These are phyloP conservation scores for Drosophila sulfurigaster DNA, from an alignment of 1,140 invertebrate genomes.

Conservation along the genomic window DNA sequence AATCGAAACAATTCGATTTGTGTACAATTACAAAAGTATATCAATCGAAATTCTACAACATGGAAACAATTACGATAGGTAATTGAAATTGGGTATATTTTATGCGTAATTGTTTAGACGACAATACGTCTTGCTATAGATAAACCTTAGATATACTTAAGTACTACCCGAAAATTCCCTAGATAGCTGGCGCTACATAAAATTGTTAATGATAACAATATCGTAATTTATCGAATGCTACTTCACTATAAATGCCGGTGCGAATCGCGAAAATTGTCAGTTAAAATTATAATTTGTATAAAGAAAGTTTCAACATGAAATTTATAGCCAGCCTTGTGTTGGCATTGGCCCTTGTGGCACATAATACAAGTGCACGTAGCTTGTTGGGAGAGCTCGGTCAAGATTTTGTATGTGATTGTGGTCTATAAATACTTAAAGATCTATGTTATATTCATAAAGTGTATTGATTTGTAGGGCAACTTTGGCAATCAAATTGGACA, in stretches of 20 bases:
- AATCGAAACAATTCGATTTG: no score
- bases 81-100: background rate
- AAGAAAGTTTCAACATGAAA: conserved; percentile 41
- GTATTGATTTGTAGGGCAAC: conserved; percentile 26
- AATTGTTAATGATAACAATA: conserved; percentile 25
- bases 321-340: conserved; percentile 33
- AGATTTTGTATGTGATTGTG: conserved; percentile 34
- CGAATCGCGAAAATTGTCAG: conserved; percentile 27
- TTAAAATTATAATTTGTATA: conserved; percentile 31
- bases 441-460: background rate
- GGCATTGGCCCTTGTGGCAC: conserved; percentile 34
- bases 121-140: conserved; percentile 49
- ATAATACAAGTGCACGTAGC: conserved; percentile 48
- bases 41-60: background rate
- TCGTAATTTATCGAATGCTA: conserved; percentile 30
- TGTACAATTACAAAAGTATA: background rate
- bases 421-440: no score
- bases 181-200: conserved; percentile 21
- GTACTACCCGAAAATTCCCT: conserved; percentile 7
- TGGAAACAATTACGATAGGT: conserved; percentile 10
- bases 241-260: conserved; percentile 37
- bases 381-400: conserved; percentile 32
- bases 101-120: conserved; percentile 1
- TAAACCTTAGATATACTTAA: conserved; percentile 30
- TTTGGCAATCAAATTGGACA: conserved; percentile 45